These are phyloP conservation scores for Brachionus rubens DNA, from an alignment of 1,140 invertebrate genomes.

Conservation along the genomic window DNA sequence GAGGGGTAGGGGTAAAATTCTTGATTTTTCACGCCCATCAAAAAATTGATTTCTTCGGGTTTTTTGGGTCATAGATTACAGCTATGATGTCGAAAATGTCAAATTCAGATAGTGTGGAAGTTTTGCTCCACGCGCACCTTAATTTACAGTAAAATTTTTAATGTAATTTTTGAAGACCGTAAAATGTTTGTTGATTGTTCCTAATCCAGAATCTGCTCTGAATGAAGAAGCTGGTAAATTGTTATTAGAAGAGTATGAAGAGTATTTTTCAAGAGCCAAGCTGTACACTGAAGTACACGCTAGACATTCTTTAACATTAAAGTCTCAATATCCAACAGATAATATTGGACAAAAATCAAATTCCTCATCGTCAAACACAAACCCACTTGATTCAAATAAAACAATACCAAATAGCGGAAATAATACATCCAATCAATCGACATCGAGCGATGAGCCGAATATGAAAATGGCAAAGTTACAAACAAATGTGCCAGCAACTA, in stretches of 20 bases:
- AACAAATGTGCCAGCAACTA: conserved; percentile 12
- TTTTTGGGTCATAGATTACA: no score
- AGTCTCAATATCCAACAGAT: conserved; percentile 48
- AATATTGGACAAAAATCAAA: conserved; percentile 43
- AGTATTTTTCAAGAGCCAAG: conserved; percentile 80
- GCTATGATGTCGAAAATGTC: background rate
- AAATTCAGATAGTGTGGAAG: no score
- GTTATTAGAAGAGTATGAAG: conserved; percentile 82
- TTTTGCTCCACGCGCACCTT: no score
- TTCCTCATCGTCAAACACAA: conserved; percentile 30
- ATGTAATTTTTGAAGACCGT: conserved; percentile 68
- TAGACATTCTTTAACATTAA: conserved; percentile 61
- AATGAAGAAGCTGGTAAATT: conserved; percentile 90
- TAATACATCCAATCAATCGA: conserved; percentile 10
- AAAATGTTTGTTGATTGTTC: conserved; percentile 86
- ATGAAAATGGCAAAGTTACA: conserved; percentile 46
- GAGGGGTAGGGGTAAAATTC: no score
- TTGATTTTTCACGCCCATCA: no score
- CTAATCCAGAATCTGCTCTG: conserved; percentile 87
- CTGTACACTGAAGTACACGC: conserved; percentile 94
- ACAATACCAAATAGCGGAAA: conserved; percentile 34
- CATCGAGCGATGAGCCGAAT: conserved; percentile 31
- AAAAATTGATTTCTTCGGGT: no score
- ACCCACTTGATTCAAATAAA: conserved; percentile 41
- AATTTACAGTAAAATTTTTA: background rate